Base-by-base conservation (phyloP, 1,140 invertebrate genomes). In the Dreissena polymorpha region DNA sequence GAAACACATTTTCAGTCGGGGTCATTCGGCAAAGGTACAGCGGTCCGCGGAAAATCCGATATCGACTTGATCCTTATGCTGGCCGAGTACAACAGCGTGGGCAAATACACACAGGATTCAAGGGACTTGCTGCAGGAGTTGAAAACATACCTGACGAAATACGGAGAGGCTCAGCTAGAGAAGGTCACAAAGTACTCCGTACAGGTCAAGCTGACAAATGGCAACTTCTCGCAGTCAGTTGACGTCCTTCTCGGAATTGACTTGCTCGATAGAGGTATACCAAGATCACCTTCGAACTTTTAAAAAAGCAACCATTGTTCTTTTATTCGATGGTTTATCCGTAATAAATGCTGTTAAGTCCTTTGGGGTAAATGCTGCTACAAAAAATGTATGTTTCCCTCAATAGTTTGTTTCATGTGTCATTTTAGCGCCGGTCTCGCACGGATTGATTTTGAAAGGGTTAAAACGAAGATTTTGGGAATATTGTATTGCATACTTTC, bases 1-100 rank as follows among this genome's bases (percentile, higher is more conserved):
- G 57, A 60, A 39, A 39, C 39, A 39, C n/a, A 50, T 50, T 75
- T 64, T 14, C 27, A 78, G 76, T 55, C 65, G 27, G 76, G 76
- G 14, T 78, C 76, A 3, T 21, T 78, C 0, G 76, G 76, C 7
- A 78, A 78, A 69, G 76, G 76, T 0, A 78, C 76, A 29, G 63
- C 76, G 0, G 76, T 78, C 3, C 65, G 68, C 16, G 53, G 53
- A 25, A 78, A 65, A 10, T 78, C 76, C 3, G 76, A 78, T 23
- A 67, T 78, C 13, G 76, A 78, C 23, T 65, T 78, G 16, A 27
- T 78, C 8, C 7, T 78, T 21, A 78, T 78, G 76, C 51, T 69
- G 6, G 18, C 12, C 21, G 39, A 68, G 2, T 69, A 78, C 65
- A 12, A 23, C 7, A 21, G 53, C 68, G 76, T 78, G 16, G 76